Base-by-base conservation (phyloP, 2,113 vertebrate species). In the Salvelinus sp. region DNA sequence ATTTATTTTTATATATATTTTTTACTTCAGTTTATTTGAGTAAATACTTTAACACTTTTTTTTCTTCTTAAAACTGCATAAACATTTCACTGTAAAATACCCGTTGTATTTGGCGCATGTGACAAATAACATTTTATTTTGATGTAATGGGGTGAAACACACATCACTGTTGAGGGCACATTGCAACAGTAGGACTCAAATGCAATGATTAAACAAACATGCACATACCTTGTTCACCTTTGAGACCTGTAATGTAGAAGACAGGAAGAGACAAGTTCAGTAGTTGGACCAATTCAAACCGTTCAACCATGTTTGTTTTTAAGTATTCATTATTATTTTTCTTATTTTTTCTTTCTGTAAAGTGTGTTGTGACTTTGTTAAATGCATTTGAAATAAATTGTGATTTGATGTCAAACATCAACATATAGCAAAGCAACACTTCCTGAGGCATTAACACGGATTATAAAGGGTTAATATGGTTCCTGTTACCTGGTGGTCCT, bases 151-250 rank as follows among this genome's bases (percentile, higher is more conserved):
- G 9, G 7, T 44, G 38, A 44, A 44, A 44, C 9, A 44, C 38
- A 38, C 38, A 44, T 44, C 38, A 12, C 9, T 44, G 38, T 44
- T 44, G 38, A 44, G 2, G 38, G 38, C 38, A 44, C 38, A 44
- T 44, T 44, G 38, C 16, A 54, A 62, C 58, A 62, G 20, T 2
- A n/a, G n/a, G n/a, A 62, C n/a, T 62, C 58, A 23, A 62, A 62
- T 62, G n/a, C 6, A n/a, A 62, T 22, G 6, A 62, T 62, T 4
- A 65, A 27, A 69, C 71, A 50, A 71, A 14, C 16, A 54, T 54
- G 3, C 3, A 75, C 88, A 38, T 88, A 97, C 96, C 96, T 91
- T 86, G 76, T 84, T 96, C 95, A 79, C 96, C 96, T 69, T 88
- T 93, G 76, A 92, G 87, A 85, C 96, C 96, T 96, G 85, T 9